Evolutionary conservation across 2,113 vertebrate species (phyloP), one percentile per base, ranked within the genome.

Genomic region (Corydoras maculifer): DNA sequence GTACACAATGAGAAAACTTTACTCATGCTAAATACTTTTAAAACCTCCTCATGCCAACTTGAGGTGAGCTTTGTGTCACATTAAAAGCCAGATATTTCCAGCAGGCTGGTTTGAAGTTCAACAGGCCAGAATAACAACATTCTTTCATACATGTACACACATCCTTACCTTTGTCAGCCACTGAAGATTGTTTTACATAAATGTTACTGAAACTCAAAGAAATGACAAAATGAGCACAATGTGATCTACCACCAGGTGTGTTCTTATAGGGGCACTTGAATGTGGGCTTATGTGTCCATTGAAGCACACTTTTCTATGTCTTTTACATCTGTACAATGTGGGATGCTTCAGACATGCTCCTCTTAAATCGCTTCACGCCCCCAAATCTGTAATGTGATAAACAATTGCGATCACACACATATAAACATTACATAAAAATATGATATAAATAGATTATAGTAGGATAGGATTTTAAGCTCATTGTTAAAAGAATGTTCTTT

Each of bases 51-150:
- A 43, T 2, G 7, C 7, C 35, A 43, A 43, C 35, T 43, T 43
- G 7, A 43, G 35, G 35, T 43, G 35, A 43, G 35, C 35, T 43
- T 43, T 43, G 15, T 68, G 49, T 77, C 72, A 57, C 64, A n/a
- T 3, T 62, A 59, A 54, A 48, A 70, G 61, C 18, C 32, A 50
- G 15, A 54, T 14, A 59, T 43, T 77, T 49, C 48, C 55, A 13
- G 70, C 75, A 75, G 69, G 62, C 72, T 14, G 68, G 62, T 70
- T 14, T 79, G 65, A 58, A 62, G 31, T 49, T 51, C 54, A 13
- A 66, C 13, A 18, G 75, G 68, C 64, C 57, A 12, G 61, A 74
- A 53, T 25, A 48, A 58, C 72, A 66, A 49, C 76, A 79, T 84
- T 81, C 76, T 70, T 79, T 18, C 62, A 7, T 4, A 43, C 51